Evolutionary conservation across 2,797 vertebrate species (phyloP).

Genomic region (Eurystomus glaucurus): DNA sequence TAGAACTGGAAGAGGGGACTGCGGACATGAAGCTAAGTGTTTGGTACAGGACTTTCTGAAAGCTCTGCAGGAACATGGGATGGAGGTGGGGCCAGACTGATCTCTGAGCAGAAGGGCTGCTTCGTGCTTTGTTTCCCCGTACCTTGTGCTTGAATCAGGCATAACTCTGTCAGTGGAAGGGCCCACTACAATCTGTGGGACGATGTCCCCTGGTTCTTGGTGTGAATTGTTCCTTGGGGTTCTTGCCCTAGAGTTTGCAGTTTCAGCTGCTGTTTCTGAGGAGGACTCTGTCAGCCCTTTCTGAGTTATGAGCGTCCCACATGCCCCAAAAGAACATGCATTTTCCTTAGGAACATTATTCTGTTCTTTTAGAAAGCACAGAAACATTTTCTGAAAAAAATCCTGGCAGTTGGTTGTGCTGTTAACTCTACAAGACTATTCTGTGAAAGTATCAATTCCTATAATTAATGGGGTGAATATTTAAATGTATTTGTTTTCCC

Average conservation of each 20-base stretch:
- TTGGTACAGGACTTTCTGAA: background rate
- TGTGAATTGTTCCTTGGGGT: background rate
- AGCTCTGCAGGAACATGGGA: background rate
- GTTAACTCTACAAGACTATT: background rate
- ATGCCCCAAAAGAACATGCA: background rate
- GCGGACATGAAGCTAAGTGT: background rate
- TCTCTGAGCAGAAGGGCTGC: background rate
- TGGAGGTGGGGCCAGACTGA: background rate
- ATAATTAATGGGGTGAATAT: background rate
- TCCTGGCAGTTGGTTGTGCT: background rate
- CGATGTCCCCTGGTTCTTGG: background rate
- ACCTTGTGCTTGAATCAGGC: background rate
- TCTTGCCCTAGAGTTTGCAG: background rate
- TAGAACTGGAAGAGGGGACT: background rate
- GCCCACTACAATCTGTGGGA: rapidly evolving
- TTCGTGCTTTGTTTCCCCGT: rapidly evolving
- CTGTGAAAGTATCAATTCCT: background rate
- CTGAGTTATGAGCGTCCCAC: background rate
- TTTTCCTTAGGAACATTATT: background rate
- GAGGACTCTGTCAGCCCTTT: background rate
- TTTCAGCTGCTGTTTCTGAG: background rate
- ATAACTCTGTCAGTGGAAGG: background rate
- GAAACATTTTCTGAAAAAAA: background rate
- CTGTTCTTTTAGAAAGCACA: background rate
- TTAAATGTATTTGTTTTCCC: conserved; percentile 16